Conservation (phyloP, 2,113 vertebrate species). For the Oenanthe melanoleuca region DNA sequence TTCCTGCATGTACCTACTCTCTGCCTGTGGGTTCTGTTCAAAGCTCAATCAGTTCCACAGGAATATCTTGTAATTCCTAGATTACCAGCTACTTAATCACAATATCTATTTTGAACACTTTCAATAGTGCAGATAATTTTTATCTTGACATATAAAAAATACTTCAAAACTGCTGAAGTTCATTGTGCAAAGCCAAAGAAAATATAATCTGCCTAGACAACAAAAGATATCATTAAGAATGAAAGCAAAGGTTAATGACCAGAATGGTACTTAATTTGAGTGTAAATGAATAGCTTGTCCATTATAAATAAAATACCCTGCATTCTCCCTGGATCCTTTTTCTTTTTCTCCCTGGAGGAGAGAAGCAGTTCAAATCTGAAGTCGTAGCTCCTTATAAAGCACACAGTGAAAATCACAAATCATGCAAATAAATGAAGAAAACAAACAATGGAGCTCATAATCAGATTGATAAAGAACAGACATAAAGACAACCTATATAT, state of each 20-base stretch:
- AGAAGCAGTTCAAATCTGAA: neutral
- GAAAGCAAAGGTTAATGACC: constrained; percentile 27
- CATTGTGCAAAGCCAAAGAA: neutral
- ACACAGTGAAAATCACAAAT: neutral
- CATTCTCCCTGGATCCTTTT: neutral
- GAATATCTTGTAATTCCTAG: neutral
- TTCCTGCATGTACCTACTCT: neutral
- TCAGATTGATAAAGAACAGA: neutral
- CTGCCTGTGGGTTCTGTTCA: neutral
- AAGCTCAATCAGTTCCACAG: neutral
- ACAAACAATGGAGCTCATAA: neutral
- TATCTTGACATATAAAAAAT: neutral
- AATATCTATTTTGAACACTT: neutral
- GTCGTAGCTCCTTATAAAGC: neutral
- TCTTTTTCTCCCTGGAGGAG: neutral
- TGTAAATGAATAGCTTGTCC: constrained; percentile 32
- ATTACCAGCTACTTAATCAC: neutral
- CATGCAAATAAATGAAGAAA: neutral
- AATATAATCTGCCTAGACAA: neutral
- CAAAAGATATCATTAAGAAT: constrained; percentile 7
- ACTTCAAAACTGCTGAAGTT: neutral
- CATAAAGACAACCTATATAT: neutral
- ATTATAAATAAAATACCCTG: neutral
- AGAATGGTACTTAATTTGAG: constrained; percentile 10
- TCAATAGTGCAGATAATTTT: neutral